These are phyloP conservation scores for Drosophila athabasca DNA, from an alignment of 1,140 invertebrate genomes.

Conservation along the genomic window DNA sequence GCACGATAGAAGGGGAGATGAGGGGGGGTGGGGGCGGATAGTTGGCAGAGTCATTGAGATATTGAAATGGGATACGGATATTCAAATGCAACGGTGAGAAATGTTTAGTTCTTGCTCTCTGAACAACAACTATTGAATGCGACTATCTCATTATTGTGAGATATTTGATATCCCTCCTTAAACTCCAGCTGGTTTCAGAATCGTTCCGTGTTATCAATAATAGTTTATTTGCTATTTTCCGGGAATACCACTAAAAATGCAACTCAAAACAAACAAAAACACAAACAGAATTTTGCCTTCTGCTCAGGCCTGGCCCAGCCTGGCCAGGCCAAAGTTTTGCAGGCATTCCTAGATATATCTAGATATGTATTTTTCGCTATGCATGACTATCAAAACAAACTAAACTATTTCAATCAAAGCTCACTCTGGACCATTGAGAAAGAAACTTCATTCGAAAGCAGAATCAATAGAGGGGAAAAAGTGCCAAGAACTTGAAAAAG, in stretches of 20 bases:
- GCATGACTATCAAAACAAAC: conserved; percentile 50
- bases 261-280: conserved; percentile 3
- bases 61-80: conserved; percentile 54
- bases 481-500: conserved; percentile 31
- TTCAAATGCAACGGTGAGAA: conserved; percentile 8
- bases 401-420: conserved; percentile 58
- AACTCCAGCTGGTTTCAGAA: too few relatives aligned
- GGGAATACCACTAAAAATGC: background rate
- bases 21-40: conserved; percentile 44
- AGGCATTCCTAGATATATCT: background rate
- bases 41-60: conserved; percentile 8
- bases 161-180: too few relatives aligned
- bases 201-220: too few relatives aligned
- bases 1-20: conserved; percentile 7
- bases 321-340: conserved; percentile 19
- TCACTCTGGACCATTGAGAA: conserved; percentile 32
- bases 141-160: too few relatives aligned
- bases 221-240: too few relatives aligned
- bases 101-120: too few relatives aligned
- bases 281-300: background rate
- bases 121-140: background rate
- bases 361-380: conserved; percentile 7
- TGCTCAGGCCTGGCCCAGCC: conserved; percentile 15
- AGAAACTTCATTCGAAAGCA: conserved; percentile 41
- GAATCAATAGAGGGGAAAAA: conserved; percentile 48